A percentile compares a stretch with the other conserved stretches of the same genome.
Evolutionary conservation across 35 echinoderm and acorn worm species (phyloP).

Genomic region (Chiridota heheva): DNA sequence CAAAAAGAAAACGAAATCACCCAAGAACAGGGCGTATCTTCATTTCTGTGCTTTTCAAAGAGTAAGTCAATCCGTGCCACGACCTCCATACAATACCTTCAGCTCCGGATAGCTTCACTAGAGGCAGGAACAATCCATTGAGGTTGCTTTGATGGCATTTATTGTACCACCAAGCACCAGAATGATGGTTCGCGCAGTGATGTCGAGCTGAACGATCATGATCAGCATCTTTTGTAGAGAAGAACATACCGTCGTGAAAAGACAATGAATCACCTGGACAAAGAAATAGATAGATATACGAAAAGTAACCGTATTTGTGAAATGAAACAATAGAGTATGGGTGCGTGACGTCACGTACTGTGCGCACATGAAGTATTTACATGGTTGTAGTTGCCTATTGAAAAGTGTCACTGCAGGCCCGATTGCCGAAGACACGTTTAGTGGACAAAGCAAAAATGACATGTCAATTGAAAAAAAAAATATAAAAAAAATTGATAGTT

Average conservation of each 20-base stretch:
- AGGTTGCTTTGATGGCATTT: conserved; percentile 56
- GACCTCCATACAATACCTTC: conserved; percentile 74
- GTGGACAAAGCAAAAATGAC: no score
- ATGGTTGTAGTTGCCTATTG: background rate
- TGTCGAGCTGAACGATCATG: conserved; percentile 1
- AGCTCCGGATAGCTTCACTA: conserved; percentile 2
- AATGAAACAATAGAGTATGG: background rate
- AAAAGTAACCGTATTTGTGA: background rate
- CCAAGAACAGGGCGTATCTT: conserved; percentile 68
- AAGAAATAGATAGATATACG: background rate
- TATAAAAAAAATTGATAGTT: no score
- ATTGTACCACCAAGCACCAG: conserved; percentile 61
- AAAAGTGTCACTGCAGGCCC: no score
- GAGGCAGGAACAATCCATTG: conserved; percentile 46
- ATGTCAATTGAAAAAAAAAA: no score
- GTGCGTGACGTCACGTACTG: background rate
- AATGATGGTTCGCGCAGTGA: conserved; percentile 24
- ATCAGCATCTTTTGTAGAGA: conserved; percentile 46
- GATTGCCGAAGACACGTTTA: no score
- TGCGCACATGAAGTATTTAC: background rate
- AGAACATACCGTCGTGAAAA: conserved; percentile 56
- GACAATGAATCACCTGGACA: conserved; percentile 54
- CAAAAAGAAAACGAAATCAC: no score
- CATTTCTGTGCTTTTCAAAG: conserved; percentile 76
- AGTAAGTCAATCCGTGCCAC: conserved; percentile 78